Evolutionary conservation across 2,113 vertebrate genomes (phyloP), one percentile per base, ranked within the genome.

Genomic region (Pollimyrus isidori): DNA sequence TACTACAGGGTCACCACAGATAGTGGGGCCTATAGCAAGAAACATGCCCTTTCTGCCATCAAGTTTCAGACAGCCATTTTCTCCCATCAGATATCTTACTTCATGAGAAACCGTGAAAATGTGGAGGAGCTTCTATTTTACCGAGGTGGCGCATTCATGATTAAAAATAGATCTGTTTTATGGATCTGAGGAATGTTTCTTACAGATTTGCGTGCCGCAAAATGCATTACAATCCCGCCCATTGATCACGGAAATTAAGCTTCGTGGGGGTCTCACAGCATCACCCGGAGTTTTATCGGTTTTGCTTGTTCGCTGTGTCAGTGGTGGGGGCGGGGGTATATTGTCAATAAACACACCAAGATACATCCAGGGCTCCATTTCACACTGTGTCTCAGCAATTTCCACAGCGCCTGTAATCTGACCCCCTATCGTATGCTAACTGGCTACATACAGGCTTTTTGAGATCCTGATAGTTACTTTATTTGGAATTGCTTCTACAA

Each of bases 61-160:
- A 17, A 80, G 73, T 19, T 80, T 42, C 35, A 4, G 48, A 49
- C 13, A 86, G 42, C 45, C 83, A 85, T 23, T 85, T 85, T n/a
- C 45, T 49, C 3, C 23, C 11, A 26, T 86, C 45, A 86, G 83
- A 23, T 48, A 48, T 49, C 9, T n/a, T 49, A 21, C 9, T 80
- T 86, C 26, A 26, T 13, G 50, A 13, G 48, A 26, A 86, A 86
- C 4, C 48, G 0, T 7, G 35, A 39, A 46, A 83, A 39, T 52
- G 30, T 73, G 52, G 35, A 85, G 39, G 11, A 9, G 87, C 88
- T 48, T 84, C 42, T 84, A 91, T 89, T 45, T 48, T 50, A 86
- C 10, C 21, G 45, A 45, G 50, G 46, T 13, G 21, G 46, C 4
- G 83, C 21, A 13, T 48, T 86, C n/a, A 49, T 86, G 83, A 86